Evolutionary conservation across 2,113 vertebrate species (phyloP), one percentile per base, ranked within the genome.

Genomic region (Lasiurus borealis): DNA sequence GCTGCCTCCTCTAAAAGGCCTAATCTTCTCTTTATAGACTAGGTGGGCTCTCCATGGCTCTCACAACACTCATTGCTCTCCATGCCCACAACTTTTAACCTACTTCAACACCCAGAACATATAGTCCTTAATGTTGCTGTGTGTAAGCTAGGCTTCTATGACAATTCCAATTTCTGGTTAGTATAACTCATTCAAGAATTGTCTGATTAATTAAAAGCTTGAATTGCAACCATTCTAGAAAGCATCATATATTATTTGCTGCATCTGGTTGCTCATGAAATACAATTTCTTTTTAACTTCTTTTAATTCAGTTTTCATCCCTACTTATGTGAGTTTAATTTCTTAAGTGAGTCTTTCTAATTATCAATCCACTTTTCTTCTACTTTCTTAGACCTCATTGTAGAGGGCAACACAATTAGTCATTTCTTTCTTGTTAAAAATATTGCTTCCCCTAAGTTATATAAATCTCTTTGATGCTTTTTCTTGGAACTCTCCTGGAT

Each of bases 21-120:
- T 31, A 64, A 25, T 6, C 4, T 34, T 7, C 2, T 8, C 36
- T 64, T 40, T 21, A 8, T 2, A 48, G 34, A 27, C 34, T 7
- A 77, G 59, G 6, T 6, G 27, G 31, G 3, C 15, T 82, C 5
- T 57, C 5, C 8, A 14, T 0, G 6, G 18, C 2, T 10, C 21
- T 59, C 31, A 21, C 3, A 9, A 1, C 29, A 10, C 5, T 34
- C 3, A 8, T 21, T 15, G n/a, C 3, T 44, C 5, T 18, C 25
- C 21, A 0, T 18, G 0, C 1, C 1, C 7, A 6, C n/a, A 57
- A 8, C 7, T 2, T 31, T 2, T 31, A 6, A 11, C 4, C 10
- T 13, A 3, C 23, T 59, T 6, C 48, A 68, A 62, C 13, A 12
- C 0, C 19, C 25, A 31, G 12, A 69, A 10, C 25, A 16, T 6